Base-by-base conservation (phyloP, 2,888 invertebrate species). In the Odontothrips loti region DNA sequence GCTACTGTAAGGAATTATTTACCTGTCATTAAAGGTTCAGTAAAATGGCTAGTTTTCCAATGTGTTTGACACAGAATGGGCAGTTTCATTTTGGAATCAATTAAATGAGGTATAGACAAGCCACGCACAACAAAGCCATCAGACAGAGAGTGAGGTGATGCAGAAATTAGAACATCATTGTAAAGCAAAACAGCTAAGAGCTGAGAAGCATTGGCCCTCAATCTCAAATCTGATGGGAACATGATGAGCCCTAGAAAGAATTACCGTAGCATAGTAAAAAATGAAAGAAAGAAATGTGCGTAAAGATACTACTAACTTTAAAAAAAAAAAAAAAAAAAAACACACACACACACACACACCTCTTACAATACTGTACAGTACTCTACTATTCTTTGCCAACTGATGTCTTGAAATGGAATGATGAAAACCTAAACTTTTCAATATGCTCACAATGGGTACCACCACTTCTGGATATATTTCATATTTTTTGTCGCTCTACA, bases 201-300 rank as follows among this genome's bases (percentile, higher is more conserved):
- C 81, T 88, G 88, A 17, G 89, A 86, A 0, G 87, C 89, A 84
- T 90, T 90, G 47, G 87, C 86, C 83, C 88, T 88, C 81, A 90
- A 85, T 82, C 88, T 86, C 83, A 90, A 89, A 83, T 91, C 90
- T 79, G 89, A 88, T 80, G 89, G 89, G 86, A 89, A 90, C 80
- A 90, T 84, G 85, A 90, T 89, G 80, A 90, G 84, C 79, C 89
- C 90, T 90, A 84, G 81, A 87, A 87, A 83, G 82, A 47, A 82
- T 82, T 82, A 29, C 80, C 63, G 20, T 23, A 1, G 68, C 68
- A 68, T 9, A n/a, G n/a, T n/a, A n/a, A n/a, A n/a, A n/a, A n/a
- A 43, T 43, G 34, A 4, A 6, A 43, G 34, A 43, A 6, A 43
- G 34, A 43, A 43, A 6, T 43, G 34, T 6, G 34, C 6, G 6